Evolutionary conservation across 2,888 invertebrate species (phyloP).

Genomic region (Spisula subtruncata): DNA sequence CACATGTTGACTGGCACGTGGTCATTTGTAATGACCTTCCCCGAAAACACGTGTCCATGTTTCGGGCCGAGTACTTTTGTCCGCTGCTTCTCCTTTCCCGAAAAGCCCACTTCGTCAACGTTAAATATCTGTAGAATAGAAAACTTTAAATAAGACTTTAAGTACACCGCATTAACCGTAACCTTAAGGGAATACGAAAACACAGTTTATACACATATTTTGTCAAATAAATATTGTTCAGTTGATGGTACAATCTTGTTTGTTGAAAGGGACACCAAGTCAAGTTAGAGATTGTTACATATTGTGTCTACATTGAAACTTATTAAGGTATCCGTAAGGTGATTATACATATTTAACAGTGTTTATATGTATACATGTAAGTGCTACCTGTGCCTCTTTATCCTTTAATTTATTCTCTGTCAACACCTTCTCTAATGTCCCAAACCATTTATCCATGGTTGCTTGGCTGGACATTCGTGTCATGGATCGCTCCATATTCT

Average conservation of each 20-base stretch:
- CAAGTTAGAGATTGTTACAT: neutral
- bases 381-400: constrained; percentile 20
- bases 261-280: too few species aligned
- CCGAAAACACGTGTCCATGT: constrained; percentile 21
- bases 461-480: constrained; percentile 14
- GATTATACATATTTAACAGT: neutral
- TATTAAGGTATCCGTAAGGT: neutral
- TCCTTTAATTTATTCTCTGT: constrained; percentile 22
- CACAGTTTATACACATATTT: neutral
- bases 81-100: constrained; percentile 42
- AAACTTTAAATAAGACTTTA: neutral
- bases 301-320: neutral
- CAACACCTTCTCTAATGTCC: constrained; percentile 7
- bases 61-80: constrained; percentile 36
- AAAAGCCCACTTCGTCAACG: constrained; percentile 47
- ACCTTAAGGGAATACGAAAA: too few species aligned
- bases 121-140: constrained; percentile 36
- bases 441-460: constrained; percentile 20
- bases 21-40: constrained; percentile 24
- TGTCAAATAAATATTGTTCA: neutral
- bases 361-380: neutral
- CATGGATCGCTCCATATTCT: constrained; percentile 31
- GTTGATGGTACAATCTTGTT: neutral
- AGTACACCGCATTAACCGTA: too few species aligned
- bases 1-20: constrained; percentile 45